These are phyloP conservation scores for Cephalopterus ornatus DNA, from an alignment of 2,113 vertebrate species.

Conservation along the genomic window DNA sequence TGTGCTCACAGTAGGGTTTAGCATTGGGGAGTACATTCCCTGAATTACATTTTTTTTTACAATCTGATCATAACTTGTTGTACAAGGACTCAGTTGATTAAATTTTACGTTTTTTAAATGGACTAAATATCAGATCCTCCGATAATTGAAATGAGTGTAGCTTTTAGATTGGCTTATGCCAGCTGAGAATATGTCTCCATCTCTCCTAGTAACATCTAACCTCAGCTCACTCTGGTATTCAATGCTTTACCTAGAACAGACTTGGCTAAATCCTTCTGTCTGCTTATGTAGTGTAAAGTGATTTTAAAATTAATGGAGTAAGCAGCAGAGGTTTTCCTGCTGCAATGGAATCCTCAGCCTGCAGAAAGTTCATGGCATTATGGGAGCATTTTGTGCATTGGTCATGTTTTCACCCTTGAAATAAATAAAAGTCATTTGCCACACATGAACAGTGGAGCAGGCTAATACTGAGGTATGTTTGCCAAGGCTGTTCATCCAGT, in stretches of 20 bases:
- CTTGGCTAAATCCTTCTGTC: neutral
- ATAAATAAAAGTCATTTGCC: neutral
- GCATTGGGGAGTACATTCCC: neutral
- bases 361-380: neutral
- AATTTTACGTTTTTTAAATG: neutral
- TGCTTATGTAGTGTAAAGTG: neutral
- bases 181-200: neutral
- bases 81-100: neutral
- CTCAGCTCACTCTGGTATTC: neutral
- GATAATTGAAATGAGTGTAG: neutral
- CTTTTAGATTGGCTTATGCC: neutral
- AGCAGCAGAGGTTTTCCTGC: neutral
- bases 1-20: neutral
- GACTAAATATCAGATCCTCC: neutral
- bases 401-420: neutral
- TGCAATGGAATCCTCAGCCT: neutral
- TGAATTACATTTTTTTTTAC: neutral
- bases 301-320: neutral
- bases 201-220: neutral
- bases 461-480: neutral
- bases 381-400: neutral
- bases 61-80: neutral
- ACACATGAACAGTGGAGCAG: neutral
- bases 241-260: neutral
- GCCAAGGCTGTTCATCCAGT: neutral